Percentiles rank a stretch among this genome's conserved stretches.
phyloP scores from a whole-genome alignment of 2,888 invertebrate genomes.

The Steromphala cineraria region DNA sequence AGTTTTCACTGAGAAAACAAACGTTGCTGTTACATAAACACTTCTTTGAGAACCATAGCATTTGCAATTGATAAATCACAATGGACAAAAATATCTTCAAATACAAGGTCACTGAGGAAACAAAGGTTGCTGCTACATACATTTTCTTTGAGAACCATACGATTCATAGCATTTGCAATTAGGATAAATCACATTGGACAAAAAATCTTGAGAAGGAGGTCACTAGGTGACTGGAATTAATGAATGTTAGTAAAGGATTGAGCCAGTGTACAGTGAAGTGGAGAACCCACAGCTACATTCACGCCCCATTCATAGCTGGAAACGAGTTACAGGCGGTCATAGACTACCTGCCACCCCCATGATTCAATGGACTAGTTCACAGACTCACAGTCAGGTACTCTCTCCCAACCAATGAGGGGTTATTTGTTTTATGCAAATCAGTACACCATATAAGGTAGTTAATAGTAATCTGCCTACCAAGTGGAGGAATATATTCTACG shows the following conservation, averaged over 20 bases:
- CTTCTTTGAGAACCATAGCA: too few species aligned
- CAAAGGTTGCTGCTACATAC: too few species aligned
- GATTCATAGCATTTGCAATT: too few species aligned
- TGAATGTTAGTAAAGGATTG: neutral
- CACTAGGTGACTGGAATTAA: neutral
- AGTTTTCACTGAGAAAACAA: too few species aligned
- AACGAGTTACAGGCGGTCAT: neutral
- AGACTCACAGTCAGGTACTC: neutral
- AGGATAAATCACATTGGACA: too few species aligned
- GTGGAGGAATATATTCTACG: neutral
- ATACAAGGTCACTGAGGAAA: neutral
- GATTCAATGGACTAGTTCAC: neutral
- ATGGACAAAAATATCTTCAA: too few species aligned
- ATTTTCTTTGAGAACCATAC: too few species aligned
- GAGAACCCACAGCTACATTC: neutral
- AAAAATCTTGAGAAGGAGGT: neutral
- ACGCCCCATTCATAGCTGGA: neutral
- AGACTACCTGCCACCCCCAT: too few species aligned
- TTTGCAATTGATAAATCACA: too few species aligned
- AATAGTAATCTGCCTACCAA: neutral
- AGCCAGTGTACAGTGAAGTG: neutral
- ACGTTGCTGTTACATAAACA: too few species aligned
- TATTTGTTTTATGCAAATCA: neutral
- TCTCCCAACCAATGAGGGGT: neutral
- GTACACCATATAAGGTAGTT: neutral